phyloP scores from a whole-genome alignment of 2,797 vertebrate species.

The Aphelocoma californica region DNA sequence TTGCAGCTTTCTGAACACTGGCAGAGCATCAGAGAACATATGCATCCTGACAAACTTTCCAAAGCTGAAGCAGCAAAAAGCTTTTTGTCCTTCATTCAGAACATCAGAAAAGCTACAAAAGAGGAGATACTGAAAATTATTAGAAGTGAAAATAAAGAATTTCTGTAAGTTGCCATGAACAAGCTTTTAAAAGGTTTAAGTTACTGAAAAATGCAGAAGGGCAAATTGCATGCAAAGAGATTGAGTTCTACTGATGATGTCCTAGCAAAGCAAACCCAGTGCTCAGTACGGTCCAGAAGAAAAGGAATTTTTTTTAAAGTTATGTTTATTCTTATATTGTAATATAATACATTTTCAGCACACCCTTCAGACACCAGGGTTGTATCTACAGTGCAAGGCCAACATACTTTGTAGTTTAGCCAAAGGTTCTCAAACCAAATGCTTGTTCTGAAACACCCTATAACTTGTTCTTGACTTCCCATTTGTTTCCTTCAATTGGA shows the following conservation, averaged over 20 bases:
- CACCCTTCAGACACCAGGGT: background rate
- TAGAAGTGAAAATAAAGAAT: conserved; percentile 83
- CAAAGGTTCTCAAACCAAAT: background rate
- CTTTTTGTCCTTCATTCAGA: conserved; percentile 91
- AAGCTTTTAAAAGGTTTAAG: background rate
- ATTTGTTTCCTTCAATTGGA: background rate
- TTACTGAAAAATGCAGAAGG: background rate
- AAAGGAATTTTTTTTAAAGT: background rate
- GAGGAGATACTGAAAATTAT: conserved; percentile 89
- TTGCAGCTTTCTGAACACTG: conserved; percentile 89
- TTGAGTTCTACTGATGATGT: background rate
- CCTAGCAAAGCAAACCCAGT: background rate
- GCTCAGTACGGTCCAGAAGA: background rate
- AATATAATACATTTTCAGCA: background rate
- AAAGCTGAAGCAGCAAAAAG: conserved; percentile 82
- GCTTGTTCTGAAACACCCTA: background rate
- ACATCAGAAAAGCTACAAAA: conserved; percentile 85
- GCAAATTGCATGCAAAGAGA: background rate
- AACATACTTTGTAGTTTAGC: background rate
- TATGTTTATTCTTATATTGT: background rate
- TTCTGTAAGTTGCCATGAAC: conserved; percentile 81
- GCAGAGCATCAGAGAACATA: conserved; percentile 78
- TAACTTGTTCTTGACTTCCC: background rate
- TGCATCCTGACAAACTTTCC: conserved; percentile 87
- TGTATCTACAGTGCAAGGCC: background rate